Conservation (phyloP, 2,888 invertebrate genomes). For the Agrotis ipsilon region DNA sequence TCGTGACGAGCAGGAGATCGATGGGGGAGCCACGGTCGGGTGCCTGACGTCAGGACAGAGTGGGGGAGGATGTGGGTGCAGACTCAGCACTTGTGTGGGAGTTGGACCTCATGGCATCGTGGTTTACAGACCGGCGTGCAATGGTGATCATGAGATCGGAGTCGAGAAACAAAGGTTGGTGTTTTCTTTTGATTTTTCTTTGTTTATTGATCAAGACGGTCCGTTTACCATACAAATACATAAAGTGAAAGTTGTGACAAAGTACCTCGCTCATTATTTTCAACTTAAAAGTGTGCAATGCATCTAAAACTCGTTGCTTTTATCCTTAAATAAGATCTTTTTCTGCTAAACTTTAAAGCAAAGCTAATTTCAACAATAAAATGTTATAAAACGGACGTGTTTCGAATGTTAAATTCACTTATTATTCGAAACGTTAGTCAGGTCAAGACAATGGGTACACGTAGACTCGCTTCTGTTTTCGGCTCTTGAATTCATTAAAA, state of each 20-base stretch:
- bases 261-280: neutral
- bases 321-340: neutral
- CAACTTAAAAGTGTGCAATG: neutral
- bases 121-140: constrained; percentile 91
- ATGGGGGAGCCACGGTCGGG: constrained; percentile 87
- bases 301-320: neutral
- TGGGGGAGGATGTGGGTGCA: constrained; percentile 86
- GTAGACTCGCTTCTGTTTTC: constrained; percentile 35
- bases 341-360: neutral
- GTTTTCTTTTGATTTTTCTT: neutral
- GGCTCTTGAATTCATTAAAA: constrained; percentile 46
- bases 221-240: neutral
- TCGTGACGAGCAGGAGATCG: constrained; percentile 86
- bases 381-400: constrained; percentile 12
- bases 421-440: constrained; percentile 48
- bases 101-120: constrained; percentile 96
- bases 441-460: constrained; percentile 55
- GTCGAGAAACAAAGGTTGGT: constrained; percentile 92
- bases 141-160: constrained; percentile 91
- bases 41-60: constrained; percentile 85
- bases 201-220: neutral
- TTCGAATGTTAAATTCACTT: constrained; percentile 31
- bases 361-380: neutral
- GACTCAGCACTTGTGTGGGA: constrained; percentile 92
- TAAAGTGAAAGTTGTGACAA: neutral